Evolutionary conservation across 2,113 vertebrate species (phyloP), one percentile per base, ranked within the genome.

Genomic region (Muntiacus reevesi): DNA sequence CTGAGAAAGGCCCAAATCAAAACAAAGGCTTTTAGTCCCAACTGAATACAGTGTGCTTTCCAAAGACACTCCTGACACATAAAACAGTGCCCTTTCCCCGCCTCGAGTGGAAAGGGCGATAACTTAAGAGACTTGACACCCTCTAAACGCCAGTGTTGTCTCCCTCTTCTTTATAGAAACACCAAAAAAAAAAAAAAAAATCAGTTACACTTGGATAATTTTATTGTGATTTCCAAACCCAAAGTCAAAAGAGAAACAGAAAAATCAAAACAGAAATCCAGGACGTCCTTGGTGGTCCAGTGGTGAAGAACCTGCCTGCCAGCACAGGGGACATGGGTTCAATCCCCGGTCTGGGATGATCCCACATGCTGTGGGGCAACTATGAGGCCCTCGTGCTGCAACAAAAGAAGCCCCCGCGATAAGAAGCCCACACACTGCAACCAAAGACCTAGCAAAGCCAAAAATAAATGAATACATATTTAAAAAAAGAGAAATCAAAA

Each of bases 1-100:
- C 94, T 2, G 94, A 82, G 59, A 43, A 67, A 19, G 62, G 17
- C 64, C 52, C 90, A 11, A 33, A 30, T 67, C 79, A n/a, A 76
- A 84, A 52, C 33, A 16, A 60, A 54, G 36, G 23, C 19, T 79
- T 95, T 95, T 78, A n/a, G 62, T 54, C 86, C 78, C 96, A 62
- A 30, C 50, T 9, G n/a, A 79, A 45, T 11, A 7, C 3, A 21
- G 0, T 23, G 59, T 25, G 45, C 52, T 45, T 71, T 45, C 95
- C 60, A 54, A 76, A 33, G 3, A n/a, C 11, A 11, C 40, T 79
- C 19, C 1, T 21, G 43, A 17, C 17, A 84, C 60, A 8, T 2
- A 14, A 25, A 54, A 64, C 43, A 5, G 84, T 12, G 21, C 40
- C 47, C 67, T 12, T 13, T 10, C 8, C 8, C 28, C 28, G 6